Percentiles rank a stretch among this genome's conserved stretches.
These are phyloP conservation scores for Halictus ligatus DNA, from an alignment of 2,888 invertebrate genomes.

Conservation along the genomic window DNA sequence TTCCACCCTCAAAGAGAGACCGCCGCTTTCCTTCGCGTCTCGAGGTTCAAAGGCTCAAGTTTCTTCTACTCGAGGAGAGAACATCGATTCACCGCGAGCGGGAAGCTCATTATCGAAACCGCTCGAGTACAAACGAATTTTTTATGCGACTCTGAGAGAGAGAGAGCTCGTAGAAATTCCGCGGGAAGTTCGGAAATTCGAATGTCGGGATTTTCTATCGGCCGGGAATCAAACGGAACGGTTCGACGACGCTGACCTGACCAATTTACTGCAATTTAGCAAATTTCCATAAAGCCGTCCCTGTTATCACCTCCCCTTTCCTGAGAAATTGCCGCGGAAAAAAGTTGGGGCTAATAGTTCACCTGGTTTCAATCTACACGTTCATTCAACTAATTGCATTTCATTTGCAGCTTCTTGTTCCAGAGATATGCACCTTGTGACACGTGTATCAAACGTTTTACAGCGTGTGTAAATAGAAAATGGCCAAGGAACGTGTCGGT, in stretches of 20 bases:
- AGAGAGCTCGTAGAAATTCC: background rate
- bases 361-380: background rate
- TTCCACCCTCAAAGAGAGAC: background rate
- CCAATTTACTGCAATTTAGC: background rate
- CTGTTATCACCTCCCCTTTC: background rate
- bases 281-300: constrained; percentile 8
- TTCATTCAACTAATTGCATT: background rate
- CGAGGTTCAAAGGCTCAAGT: background rate
- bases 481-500: too few species aligned
- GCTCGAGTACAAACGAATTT: background rate
- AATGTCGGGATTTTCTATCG: background rate
- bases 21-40: background rate
- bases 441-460: background rate
- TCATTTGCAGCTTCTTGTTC: background rate
- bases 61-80: background rate
- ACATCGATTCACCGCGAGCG: background rate
- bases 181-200: background rate
- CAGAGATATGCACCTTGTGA: background rate
- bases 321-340: background rate
- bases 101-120: constrained; percentile 4
- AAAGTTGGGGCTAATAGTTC: background rate
- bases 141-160: background rate
- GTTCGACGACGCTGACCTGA: background rate
- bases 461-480: background rate
- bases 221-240: background rate